phyloP scores from a whole-genome alignment of 2,888 invertebrate genomes.

The Axea sp. region DNA sequence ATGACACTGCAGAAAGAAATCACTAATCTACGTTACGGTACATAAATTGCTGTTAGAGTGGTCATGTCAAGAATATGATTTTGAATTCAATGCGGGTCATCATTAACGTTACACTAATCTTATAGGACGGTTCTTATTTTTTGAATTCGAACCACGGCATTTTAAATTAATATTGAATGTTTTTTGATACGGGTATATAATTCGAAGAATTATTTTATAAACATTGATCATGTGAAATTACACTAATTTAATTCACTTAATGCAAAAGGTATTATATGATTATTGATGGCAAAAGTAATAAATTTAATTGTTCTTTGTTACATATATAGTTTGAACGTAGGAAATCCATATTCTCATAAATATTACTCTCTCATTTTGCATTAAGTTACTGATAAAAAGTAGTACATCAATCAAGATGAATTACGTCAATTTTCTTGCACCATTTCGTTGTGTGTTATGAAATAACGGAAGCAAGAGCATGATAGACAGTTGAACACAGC shows the following conservation, averaged over 20 bases:
- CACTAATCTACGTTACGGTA: slow-evolving; percentile 56
- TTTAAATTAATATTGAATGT: slow-evolving; percentile 39
- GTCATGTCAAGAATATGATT: slow-evolving; percentile 21
- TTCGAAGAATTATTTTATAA: slow-evolving; percentile 11
- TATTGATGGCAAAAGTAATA: slow-evolving; percentile 18
- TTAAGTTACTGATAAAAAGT: slow-evolving; percentile 21
- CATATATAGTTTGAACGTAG: neutral
- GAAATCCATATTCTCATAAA: neutral
- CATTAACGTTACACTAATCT: slow-evolving; percentile 23
- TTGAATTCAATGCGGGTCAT: slow-evolving; percentile 48
- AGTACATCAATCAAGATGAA: slow-evolving; percentile 22
- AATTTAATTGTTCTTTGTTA: slow-evolving; percentile 38
- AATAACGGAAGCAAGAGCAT: slow-evolving; percentile 52
- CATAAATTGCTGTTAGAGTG: slow-evolving; percentile 66
- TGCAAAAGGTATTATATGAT: slow-evolving; percentile 7
- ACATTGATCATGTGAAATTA: slow-evolving; percentile 16
- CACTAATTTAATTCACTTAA: slow-evolving; percentile 11
- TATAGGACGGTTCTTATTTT: neutral
- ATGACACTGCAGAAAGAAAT: slow-evolving; percentile 40
- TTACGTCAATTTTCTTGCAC: slow-evolving; percentile 9
- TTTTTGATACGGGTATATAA: slow-evolving; percentile 42
- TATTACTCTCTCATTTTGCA: slow-evolving; percentile 8
- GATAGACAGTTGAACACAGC: slow-evolving; percentile 43
- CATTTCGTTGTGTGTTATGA: slow-evolving; percentile 24
- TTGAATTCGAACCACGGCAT: slow-evolving; percentile 5